Evolutionary conservation across 2,888 invertebrate species (phyloP), one percentile per base, ranked within the genome.

Genomic region (Polymixis flavicincta): DNA sequence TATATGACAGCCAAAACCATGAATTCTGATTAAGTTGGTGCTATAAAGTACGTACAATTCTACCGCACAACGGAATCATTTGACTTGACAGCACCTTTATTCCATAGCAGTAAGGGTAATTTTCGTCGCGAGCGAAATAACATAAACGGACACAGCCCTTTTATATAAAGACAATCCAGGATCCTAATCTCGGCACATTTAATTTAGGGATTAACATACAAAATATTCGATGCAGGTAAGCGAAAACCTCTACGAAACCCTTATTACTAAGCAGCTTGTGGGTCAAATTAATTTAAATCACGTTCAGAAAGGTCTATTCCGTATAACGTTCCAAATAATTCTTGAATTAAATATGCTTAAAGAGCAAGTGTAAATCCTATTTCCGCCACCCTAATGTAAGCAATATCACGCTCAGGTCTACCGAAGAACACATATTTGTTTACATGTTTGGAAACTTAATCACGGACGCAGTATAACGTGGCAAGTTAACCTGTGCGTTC

Each of bases 281-380:
- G 69, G 59, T 22, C 52, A 82, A 87, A 88, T 85, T 86, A 85
- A 85, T 87, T 87, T 84, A 75, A 82, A 85, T 83, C 77, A 80
- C 68, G 60, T 55, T 32, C n/a, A 55, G 32, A 76, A 74, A 71
- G 54, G 72, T 72, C 25, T 65, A 61, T 50, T 80, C 52, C 32
- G 42, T 55, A 64, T 37, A 65, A 74, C 55, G 37, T 61, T 63
- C 63, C 70, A 65, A 66, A 83, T 67, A 48, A 45, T 71, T 67
- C 48, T 42, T 73, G 82, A 74, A 83, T 81, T 71, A 81, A 68
- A 85, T 79, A 78, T 74, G 57, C 22, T 22, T 28, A 64, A 69
- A 48, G 32, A 25, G 67, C 54, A 80, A 63, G 68, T 81, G 72
- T 70, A 59, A 64, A 65, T 81, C 55, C 57, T 75, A 75, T 75